Evolutionary conservation across 2,113 vertebrate species (phyloP), one percentile per base, ranked within the genome.

Genomic region (Otis tarda): DNA sequence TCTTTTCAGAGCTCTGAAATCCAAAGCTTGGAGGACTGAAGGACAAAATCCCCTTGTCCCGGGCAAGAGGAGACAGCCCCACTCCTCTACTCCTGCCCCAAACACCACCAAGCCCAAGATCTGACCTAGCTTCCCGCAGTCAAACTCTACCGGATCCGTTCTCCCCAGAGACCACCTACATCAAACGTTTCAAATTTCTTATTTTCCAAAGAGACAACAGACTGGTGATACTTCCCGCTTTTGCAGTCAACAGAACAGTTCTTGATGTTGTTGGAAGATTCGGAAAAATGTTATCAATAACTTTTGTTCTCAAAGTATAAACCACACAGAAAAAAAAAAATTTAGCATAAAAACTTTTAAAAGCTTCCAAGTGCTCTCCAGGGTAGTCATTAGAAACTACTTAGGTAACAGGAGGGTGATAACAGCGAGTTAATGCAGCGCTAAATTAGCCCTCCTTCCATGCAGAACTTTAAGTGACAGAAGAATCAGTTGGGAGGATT

Each of bases 281-380:
- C 94, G 93, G 93, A 65, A 82, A 87, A 85, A 89, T 5, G 41
- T 89, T 64, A 89, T 86, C 93, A 9, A 90, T 86, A 97, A 97
- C 95, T 97, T 97, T 93, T 91, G 93, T 95, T 95, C 94, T 97
- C 76, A 59, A 97, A 95, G 95, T 96, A 93, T 93, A 94, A 90
- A 93, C 80, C 90, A 94, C 92, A 93, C 37, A 61, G 79, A 35
- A 35, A 75, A 84, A 69, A 93, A 89, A 95, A 93, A 96, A 81
- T 95, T 96, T 94, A 95, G 83, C 95, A 96, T 95, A 96, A 97
- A 97, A 97, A 97, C 97, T 97, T 97, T 97, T 97, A 97, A 97
- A 97, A 97, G 97, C 97, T 97, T 97, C 96, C 96, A 97, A 97
- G 96, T 97, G 95, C 96, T 97, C 97, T 97, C 97, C 96, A 97